phyloP scores from a whole-genome alignment of 2,888 invertebrate genomes.

The Leptothorax acervorum region DNA sequence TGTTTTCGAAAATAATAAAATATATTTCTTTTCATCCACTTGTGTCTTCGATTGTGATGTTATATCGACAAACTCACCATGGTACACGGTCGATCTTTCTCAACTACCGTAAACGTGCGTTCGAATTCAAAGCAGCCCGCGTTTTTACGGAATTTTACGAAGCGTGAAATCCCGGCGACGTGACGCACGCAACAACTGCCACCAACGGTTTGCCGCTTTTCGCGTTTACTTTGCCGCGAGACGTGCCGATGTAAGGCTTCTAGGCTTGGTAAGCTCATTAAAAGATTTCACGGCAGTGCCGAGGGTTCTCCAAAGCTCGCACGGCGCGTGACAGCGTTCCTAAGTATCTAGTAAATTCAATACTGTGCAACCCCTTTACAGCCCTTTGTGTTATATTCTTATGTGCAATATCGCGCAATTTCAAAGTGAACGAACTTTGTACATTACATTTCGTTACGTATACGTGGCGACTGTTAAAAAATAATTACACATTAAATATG shows the following conservation, averaged over 20 bases:
- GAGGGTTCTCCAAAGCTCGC: conserved; percentile 62
- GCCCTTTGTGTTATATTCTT: not conserved
- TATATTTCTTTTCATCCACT: not conserved
- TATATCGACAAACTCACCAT: conserved; percentile 20
- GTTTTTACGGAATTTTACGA: conserved; percentile 16
- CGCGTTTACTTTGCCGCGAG: conserved; percentile 54
- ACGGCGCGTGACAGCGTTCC: not conserved
- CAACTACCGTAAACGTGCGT: conserved; percentile 23
- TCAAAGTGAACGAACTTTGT: not conserved
- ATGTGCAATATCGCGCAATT: not conserved
- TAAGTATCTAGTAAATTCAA: conserved; percentile 36
- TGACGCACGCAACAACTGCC: conserved; percentile 61
- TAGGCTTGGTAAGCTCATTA: conserved; percentile 79
- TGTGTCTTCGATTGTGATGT: not conserved
- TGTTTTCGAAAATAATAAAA: not conserved
- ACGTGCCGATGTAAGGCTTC: conserved; percentile 77
- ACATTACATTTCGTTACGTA: not conserved
- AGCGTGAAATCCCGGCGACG: conserved; percentile 27
- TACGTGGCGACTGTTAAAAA: not conserved
- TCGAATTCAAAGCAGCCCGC: conserved; percentile 47
- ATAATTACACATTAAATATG: not conserved
- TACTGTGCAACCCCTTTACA: not conserved
- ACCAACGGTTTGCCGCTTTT: conserved; percentile 65
- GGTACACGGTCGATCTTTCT: not conserved
- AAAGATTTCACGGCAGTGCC: conserved; percentile 75